These are phyloP conservation scores for Alosa alosa DNA, from an alignment of 2,113 vertebrate genomes.

Conservation along the genomic window DNA sequence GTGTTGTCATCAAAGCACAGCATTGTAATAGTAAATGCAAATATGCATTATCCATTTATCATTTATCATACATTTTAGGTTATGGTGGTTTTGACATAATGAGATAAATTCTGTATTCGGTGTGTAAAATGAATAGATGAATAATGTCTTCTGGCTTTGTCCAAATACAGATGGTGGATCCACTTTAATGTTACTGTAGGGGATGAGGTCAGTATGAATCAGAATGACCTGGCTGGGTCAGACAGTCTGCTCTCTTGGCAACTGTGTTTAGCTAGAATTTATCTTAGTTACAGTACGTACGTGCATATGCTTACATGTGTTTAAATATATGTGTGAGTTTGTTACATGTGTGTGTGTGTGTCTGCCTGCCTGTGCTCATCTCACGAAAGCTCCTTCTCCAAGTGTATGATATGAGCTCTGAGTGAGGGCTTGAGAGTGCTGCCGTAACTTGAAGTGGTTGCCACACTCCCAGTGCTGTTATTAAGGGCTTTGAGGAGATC, in stretches of 20 bases:
- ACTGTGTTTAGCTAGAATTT: neutral
- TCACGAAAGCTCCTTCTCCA: neutral
- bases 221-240: neutral
- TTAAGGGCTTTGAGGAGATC: neutral
- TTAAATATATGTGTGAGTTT: neutral
- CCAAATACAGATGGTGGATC: neutral
- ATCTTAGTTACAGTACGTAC: neutral
- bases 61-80: neutral
- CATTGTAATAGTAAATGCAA: neutral
- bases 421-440: neutral
- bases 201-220: neutral
- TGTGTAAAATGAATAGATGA: neutral
- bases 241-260: neutral
- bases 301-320: neutral
- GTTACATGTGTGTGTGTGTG: neutral
- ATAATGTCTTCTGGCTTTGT: neutral
- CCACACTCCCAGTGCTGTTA: neutral
- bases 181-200: neutral
- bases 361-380: neutral
- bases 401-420: neutral
- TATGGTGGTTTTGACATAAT: neutral
- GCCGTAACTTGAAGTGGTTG: neutral
- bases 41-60: neutral
- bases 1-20: neutral
- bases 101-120: neutral